A percentile compares a stretch with the other conserved stretches of the same genome.
These are phyloP conservation scores for Kryptopterus vitreolus DNA, from an alignment of 2,797 vertebrate species.

Conservation along the genomic window DNA sequence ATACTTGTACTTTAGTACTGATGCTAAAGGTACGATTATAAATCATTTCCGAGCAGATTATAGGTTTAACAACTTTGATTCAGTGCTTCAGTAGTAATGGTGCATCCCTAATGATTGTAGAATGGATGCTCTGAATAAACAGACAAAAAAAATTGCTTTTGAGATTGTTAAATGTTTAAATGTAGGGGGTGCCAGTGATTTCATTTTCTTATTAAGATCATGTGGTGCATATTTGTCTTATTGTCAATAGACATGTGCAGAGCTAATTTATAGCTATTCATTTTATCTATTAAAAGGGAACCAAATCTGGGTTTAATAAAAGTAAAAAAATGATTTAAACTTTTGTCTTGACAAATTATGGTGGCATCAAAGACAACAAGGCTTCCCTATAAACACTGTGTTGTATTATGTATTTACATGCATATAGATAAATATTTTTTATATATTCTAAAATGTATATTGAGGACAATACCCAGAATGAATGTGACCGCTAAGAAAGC, in stretches of 20 bases:
- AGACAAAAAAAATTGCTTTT: not conserved
- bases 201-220: not conserved
- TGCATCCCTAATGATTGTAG: not conserved
- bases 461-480: not conserved
- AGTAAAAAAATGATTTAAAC: not conserved
- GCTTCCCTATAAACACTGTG: not conserved
- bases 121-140: not conserved
- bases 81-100: not conserved
- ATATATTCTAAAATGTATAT: not conserved
- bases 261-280: not conserved
- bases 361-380: not conserved
- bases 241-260: not conserved
- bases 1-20: no score
- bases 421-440: not conserved
- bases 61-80: no score
- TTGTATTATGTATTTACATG: not conserved
- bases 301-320: not conserved
- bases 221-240: not conserved
- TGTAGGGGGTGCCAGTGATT: no score
- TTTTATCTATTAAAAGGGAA: not conserved
- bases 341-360: not conserved
- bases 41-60: no score
- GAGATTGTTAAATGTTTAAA: no score
- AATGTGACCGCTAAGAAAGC: not conserved
- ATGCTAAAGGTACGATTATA: no score